Percentiles rank a stretch among this genome's conserved stretches.
Conservation (phyloP, 2,888 invertebrate genomes). For the Tinea semifulvella region DNA sequence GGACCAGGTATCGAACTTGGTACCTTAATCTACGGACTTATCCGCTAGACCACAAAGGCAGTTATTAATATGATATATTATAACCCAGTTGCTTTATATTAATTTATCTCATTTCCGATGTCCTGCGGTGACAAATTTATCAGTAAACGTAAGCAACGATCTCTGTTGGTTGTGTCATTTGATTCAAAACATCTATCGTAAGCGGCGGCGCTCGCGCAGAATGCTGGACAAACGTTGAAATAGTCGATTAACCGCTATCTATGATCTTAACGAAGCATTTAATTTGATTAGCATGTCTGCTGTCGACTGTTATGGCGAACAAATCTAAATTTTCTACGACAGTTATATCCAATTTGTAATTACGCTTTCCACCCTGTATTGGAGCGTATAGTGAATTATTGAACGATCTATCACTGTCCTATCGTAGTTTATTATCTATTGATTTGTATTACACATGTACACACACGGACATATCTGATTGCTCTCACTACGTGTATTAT, state of each 20-base stretch:
- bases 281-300: constrained; percentile 31
- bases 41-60: too few species aligned
- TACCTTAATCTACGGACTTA: too few species aligned
- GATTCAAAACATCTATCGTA: constrained; percentile 23
- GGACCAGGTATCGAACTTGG: too few species aligned
- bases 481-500: too few species aligned
- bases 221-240: constrained; percentile 11
- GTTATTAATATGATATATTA: too few species aligned
- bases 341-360: constrained; percentile 1
- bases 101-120: constrained; percentile 17
- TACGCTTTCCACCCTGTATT: constrained; percentile 2
- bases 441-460: too few species aligned
- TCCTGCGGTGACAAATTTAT: constrained; percentile 30
- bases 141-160: constrained; percentile 6
- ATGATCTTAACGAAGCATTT: constrained; percentile 39
- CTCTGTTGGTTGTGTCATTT: constrained; percentile 22
- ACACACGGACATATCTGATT: too few species aligned
- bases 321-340: constrained; percentile 3
- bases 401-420: background rate
- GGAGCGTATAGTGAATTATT: background rate
- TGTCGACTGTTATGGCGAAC: background rate
- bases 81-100: too few species aligned
- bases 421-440: background rate
- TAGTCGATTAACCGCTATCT: constrained; percentile 23
- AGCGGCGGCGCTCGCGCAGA: background rate